Conservation (phyloP, 23 tunicate genomes). For the Phallusia fumigata region DNA sequence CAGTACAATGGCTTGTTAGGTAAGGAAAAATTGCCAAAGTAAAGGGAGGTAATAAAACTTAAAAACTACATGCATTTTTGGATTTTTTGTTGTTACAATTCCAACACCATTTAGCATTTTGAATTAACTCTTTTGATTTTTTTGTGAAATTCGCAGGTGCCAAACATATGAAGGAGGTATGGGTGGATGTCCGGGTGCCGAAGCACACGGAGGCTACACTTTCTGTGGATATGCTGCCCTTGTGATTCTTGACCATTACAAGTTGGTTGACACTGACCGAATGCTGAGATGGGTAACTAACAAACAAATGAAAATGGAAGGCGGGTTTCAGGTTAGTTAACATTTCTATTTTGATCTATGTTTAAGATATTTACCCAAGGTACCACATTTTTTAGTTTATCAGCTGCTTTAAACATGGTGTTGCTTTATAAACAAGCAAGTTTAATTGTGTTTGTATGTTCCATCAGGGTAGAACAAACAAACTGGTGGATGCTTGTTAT, state of each 20-base stretch:
- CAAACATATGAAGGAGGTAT: constrained; percentile 97
- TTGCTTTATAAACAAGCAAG: too few species aligned
- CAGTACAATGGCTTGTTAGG: constrained; percentile 9
- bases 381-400: too few species aligned
- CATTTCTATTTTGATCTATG: too few species aligned
- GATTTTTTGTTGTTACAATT: too few species aligned
- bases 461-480: constrained; percentile 91
- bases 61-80: too few species aligned
- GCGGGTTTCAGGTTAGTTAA: constrained; percentile 82
- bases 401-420: too few species aligned
- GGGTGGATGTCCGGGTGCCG: constrained; percentile 87
- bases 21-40: background rate
- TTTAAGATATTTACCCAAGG: too few species aligned
- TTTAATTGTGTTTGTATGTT: background rate
- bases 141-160: constrained; percentile 34
- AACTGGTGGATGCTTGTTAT: constrained; percentile 94
- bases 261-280: constrained; percentile 64
- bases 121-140: too few species aligned
- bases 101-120: too few species aligned
- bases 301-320: constrained; percentile 90
- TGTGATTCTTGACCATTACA: constrained; percentile 62
- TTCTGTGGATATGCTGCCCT: constrained; percentile 93
- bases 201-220: constrained; percentile 97
- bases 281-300: constrained; percentile 77
- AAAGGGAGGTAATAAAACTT: background rate